Conservation (phyloP, 2,113 vertebrate species). For the Trogon surrucura region DNA sequence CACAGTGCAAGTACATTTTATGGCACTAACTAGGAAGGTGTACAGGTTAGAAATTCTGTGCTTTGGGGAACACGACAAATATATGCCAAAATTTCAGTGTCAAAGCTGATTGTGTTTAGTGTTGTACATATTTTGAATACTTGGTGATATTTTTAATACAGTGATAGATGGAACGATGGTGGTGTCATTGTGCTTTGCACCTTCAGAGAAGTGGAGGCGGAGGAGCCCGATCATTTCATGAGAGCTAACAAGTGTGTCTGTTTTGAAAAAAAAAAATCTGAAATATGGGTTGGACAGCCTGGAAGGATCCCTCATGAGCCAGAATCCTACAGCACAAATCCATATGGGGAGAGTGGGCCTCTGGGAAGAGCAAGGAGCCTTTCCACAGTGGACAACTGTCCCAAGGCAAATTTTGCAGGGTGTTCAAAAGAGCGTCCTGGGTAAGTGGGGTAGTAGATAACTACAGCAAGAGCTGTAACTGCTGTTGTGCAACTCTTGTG, state of each 20-base stretch:
- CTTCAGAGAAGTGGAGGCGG: neutral
- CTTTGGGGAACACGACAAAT: neutral
- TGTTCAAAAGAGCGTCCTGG: neutral
- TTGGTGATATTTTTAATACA: neutral
- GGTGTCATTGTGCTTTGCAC: neutral
- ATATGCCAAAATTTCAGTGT: neutral
- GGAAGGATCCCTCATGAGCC: neutral
- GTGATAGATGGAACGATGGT: neutral
- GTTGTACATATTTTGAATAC: neutral
- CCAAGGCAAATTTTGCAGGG: neutral
- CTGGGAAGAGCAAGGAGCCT: neutral
- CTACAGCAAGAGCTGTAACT: neutral
- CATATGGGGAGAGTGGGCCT: neutral
- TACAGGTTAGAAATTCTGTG: neutral
- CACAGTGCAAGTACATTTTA: neutral
- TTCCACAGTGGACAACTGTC: neutral
- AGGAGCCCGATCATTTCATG: neutral
- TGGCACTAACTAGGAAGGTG: neutral
- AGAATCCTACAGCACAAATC: neutral
- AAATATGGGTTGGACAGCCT: neutral
- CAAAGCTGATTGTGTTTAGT: neutral
- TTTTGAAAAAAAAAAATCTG: neutral
- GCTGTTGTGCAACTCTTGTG: neutral
- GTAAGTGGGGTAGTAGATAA: too few species aligned
- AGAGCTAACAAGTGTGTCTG: fast-evolving